phyloP scores from a whole-genome alignment of 2,888 invertebrate genomes.

The Nematopogon swammerdamellus region DNA sequence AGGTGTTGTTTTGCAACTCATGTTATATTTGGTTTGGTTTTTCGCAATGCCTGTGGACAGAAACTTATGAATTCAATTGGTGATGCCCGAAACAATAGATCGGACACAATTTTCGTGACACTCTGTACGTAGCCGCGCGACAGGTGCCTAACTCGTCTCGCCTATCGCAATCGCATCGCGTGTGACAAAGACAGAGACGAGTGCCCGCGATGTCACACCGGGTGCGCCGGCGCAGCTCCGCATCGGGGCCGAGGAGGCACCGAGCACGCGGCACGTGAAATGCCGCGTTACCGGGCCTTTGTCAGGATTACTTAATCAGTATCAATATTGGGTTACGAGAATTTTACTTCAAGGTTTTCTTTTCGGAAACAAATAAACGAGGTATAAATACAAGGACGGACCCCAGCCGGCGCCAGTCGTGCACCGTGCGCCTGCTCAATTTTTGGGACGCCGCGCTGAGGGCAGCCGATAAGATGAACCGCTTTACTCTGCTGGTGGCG shows the following conservation, averaged over 20 bases:
- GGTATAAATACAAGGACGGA: conserved; percentile 49
- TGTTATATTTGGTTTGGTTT: not conserved
- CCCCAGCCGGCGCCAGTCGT: conserved; percentile 14
- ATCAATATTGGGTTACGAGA: conserved; percentile 56
- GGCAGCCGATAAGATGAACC: too few species aligned
- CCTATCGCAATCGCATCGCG: conserved; percentile 31
- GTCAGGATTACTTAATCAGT: conserved; percentile 41
- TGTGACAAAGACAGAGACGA: not conserved
- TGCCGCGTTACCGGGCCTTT: not conserved
- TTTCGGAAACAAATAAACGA: conserved; percentile 48
- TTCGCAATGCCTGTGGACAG: not conserved
- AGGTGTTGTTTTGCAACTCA: too few species aligned
- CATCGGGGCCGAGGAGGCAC: conserved; percentile 14
- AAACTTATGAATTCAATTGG: too few species aligned
- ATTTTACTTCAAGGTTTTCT: conserved; percentile 52
- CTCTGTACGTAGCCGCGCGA: conserved; percentile 32
- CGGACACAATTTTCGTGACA: not conserved
- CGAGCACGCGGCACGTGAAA: conserved; percentile 11
- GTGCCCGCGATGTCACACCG: not conserved
- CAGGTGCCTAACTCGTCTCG: conserved; percentile 53
- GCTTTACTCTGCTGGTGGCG: too few species aligned
- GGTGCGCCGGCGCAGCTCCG: too few species aligned
- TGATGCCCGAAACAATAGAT: too few species aligned
- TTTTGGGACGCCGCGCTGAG: too few species aligned
- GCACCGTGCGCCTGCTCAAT: too few species aligned